Base-by-base conservation (phyloP, 2,888 invertebrate genomes). In the Anaspis maculata region DNA sequence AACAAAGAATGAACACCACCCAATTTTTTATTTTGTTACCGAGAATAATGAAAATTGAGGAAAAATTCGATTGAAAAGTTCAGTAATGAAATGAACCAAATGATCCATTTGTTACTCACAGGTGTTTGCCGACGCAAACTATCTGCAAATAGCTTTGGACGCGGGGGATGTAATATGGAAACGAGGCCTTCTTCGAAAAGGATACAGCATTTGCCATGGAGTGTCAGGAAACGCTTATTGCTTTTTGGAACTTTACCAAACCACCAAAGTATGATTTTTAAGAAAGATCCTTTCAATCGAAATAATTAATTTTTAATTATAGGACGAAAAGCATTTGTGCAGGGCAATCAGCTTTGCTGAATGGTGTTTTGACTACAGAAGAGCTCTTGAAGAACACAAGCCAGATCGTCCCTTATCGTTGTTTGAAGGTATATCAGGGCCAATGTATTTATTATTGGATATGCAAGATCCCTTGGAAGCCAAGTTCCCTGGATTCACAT, bases 171-270 rank as follows among this genome's bases (percentile, higher is more conserved):
- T 84, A 7, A 73, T 87, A 37, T 92, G 91, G 92, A 52, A 74
- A 32, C 70, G 87, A 44, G 92, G 92, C 3, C 61, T 92, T 13
- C 66, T 86, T 23, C 74, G 71, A 44, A 91, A 90, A 67, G 89
- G 91, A 4, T 89, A 84, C 59, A 85, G 90, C 38, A 64, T 92
- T 12, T 92, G 91, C 55, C 92, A 92, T 57, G 92, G 92, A 2
- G 81, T 84, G 3, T 72, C 87, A 42, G 92, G 91, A 35, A 92
- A 92, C 66, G 88, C 81, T 1, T 91, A 90, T 56, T 72, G 83
- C 5, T 86, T 91, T 56, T 67, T 92, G 31, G 73, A 77, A 46
- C 62, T 91, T 15, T 90, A 77, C 58, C 82, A 85, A 61, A 67
- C 73, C n/a, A 90, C 88, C 2, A 72, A 76, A 59, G 81, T 79